Evolutionary conservation across 2,888 invertebrate genomes (phyloP), one percentile per base, ranked within the genome.

Genomic region (Drosophila sordidula): DNA sequence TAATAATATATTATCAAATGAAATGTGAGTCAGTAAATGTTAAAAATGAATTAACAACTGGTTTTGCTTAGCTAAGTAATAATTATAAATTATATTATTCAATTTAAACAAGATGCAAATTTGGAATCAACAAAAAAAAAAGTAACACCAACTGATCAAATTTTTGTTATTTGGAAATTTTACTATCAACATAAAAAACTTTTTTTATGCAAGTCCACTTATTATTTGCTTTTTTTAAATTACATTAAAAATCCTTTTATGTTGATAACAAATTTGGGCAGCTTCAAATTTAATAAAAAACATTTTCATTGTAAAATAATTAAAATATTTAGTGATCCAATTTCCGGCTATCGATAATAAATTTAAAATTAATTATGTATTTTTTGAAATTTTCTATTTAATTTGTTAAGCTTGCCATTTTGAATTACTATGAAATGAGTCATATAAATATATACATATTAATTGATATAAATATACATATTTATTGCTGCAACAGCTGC

Each of bases 21-120:
- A 75, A 69, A 56, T 73, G 57, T 63, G 75, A 72, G 54, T 73
- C 70, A 62, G 57, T 56, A 26, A 32, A 39, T 44, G 50, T 11
- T 57, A 11, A 32, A 51, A 58, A 36, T 58, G 47, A 52, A 57
- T 57, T 46, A 51, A 16, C 72, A 75, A 58, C 65, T 52, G 66
- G 77, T 76, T 75, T 75, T 58, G 41, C 59, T 70, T 39, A 39
- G 59, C 57, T 46, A 54, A 42, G 34, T 50, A 46, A 70, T 75
- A 52, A 44, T 69, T 42, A 50, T 66, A 61, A 64, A 52, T 54
- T 56, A 39, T 59, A 39, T 34, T 75, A 47, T 56, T 49, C 36
- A 75, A 64, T 64, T 70, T 56, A 54, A 70, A 50, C 52, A 54
- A 64, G 22, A 44, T 49, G 50, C 69, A 62, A 38, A 54, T 56